A percentile compares a stretch with the other conserved stretches of the same genome.
Conservation (phyloP, 2,888 invertebrate species). For the Hermodice carunculata region DNA sequence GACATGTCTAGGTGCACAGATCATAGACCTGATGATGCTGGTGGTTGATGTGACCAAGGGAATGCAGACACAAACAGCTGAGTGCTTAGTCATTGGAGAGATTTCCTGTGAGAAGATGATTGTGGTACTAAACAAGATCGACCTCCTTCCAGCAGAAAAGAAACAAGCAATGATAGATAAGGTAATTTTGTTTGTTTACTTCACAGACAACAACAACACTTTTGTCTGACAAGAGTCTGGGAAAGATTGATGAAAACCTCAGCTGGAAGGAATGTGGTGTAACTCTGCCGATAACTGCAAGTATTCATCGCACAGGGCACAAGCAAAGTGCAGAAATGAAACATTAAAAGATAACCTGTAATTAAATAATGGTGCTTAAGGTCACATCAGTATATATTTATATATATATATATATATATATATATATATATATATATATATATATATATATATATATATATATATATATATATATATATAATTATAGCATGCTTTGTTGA, state of each 20-base stretch:
- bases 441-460: conserved; percentile 17
- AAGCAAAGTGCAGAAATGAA: no score
- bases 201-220: no score
- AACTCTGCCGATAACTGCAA: no score
- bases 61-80: conserved; percentile 83
- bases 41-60: conserved; percentile 81
- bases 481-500: no score
- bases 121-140: conserved; percentile 80
- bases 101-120: conserved; percentile 76
- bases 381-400: conserved; percentile 14
- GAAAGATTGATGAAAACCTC: conserved; percentile 12
- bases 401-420: conserved; percentile 22
- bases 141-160: conserved; percentile 73
- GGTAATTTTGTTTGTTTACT: no score
- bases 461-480: conserved; percentile 15
- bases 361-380: no score
- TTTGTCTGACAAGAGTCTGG: conserved; percentile 1
- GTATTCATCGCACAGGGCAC: no score
- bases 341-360: no score
- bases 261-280: no score
- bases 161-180: conserved; percentile 73
- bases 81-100: conserved; percentile 81
- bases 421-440: conserved; percentile 22
- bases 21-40: conserved; percentile 80
- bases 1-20: conserved; percentile 75